Evolutionary conservation across 2,113 vertebrate genomes (phyloP), one percentile per base, ranked within the genome.

Genomic region (Amphilophus citrinellus): DNA sequence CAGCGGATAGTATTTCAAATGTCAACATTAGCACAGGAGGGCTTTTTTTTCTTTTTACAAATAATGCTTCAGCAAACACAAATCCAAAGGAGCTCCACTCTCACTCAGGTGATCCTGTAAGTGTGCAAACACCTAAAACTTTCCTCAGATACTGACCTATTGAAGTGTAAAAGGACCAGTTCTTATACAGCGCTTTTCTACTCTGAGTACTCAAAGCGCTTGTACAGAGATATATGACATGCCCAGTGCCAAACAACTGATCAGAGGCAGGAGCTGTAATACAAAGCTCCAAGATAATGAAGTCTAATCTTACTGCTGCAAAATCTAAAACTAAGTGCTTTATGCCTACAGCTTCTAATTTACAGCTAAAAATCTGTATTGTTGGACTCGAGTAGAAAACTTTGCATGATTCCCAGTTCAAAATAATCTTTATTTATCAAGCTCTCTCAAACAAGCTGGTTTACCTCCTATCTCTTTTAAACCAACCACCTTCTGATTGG

Each of bases 1-100:
- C 58, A 77, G 37, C 3, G 3, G 56, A 76, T 57, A 58, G 53
- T 57, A 22, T 76, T 76, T 37, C 53, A 78, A 61, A 78, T 32
- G 58, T 78, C 76, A 47, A 44, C 58, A 61, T 44, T 20, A 61
- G 24, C 37, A 39, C 37, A 44, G 57, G 37, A 42, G 3, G 14
- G 7, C 10, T 44, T 61, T 78, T n/a, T 58, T 32, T n/a, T 35
- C 6, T 35, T 7, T 7, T 32, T 32, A n/a, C 2, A 0, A 13
- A 60, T n/a, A 60, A 61, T 35, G 1, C 59, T 61, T 30, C 76
- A 61, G 59, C 39, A 8, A 20, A 78, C 24, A 73, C 44, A 73
- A 14, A 32, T 20, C 27, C 17, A 73, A 50, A 73, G 47, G 17
- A 32, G 17, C 7, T 18, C 1, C 0, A 32, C 10, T 2, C 10